Evolutionary conservation across 2,888 invertebrate species (phyloP).

Genomic region (Argyresthia goedartella): DNA sequence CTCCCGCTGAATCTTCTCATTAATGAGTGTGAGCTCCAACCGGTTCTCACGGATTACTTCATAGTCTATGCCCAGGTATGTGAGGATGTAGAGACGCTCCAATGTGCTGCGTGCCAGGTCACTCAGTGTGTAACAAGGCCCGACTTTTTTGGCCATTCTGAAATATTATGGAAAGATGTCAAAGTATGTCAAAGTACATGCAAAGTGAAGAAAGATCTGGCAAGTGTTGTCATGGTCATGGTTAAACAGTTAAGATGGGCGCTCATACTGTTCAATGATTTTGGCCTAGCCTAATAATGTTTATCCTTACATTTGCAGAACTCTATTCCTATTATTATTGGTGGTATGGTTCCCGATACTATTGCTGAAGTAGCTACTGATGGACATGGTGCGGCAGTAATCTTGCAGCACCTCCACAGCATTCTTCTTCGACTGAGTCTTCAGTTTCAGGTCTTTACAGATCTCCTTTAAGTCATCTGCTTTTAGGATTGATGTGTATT

Average conservation of each 20-base stretch:
- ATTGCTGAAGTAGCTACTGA: slow-evolving; percentile 27
- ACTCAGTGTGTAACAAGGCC: slow-evolving; percentile 44
- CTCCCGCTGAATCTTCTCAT: slow-evolving; percentile 40
- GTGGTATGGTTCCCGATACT: slow-evolving; percentile 6
- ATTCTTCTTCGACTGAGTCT: slow-evolving; percentile 30
- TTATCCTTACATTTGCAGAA: slow-evolving; percentile 36
- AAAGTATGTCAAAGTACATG: too few relatives aligned
- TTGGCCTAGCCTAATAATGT: not conserved
- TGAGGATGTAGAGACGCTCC: slow-evolving; percentile 43
- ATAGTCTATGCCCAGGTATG: slow-evolving; percentile 54
- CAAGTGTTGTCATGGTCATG: too few relatives aligned
- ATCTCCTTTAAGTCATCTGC: slow-evolving; percentile 35
- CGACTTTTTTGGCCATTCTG: slow-evolving; percentile 40
- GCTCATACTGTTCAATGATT: too few relatives aligned
- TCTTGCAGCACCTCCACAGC: slow-evolving; percentile 26
- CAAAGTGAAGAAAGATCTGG: slow-evolving; percentile 3
- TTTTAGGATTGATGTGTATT: slow-evolving; percentile 28
- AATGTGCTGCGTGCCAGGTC: slow-evolving; percentile 32
- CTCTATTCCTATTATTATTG: slow-evolving; percentile 26
- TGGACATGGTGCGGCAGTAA: slow-evolving; percentile 24
- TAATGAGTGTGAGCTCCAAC: slow-evolving; percentile 41
- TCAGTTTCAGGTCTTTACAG: slow-evolving; percentile 43
- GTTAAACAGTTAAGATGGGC: too few relatives aligned
- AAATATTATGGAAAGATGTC: slow-evolving; percentile 10
- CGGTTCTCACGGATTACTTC: slow-evolving; percentile 43